Base-by-base conservation (phyloP, 2,113 vertebrate genomes). In the Acanthisitta chloris region DNA sequence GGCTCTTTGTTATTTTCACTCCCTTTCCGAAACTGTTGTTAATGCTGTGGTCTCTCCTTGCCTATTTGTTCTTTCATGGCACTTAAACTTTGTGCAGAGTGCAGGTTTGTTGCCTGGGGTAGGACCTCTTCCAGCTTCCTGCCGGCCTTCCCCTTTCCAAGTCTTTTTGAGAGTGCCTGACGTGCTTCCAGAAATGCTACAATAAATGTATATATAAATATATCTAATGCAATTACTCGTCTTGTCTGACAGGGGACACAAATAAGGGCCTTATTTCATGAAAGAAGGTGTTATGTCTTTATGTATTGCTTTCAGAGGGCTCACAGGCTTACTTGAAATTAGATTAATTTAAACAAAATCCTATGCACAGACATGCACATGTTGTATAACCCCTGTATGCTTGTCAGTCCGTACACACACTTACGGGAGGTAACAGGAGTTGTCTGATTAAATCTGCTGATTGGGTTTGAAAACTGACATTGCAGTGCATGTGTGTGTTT, bases 381-480 rank as follows among this genome's bases (percentile, higher is more conserved):
- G 2, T 66, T 40, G 13, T 34, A 3, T 18, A 25, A 8, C n/a
- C 55, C 10, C 42, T 61, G 3, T 26, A 3, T 26, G 9, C 1
- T 0, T 86, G 23, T 49, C 28, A 58, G 29, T 49, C 18, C 2
- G 1, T 51, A 40, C 5, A 31, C 26, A 42, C 24, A 14, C 23
- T 51, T 11, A 52, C 45, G 54, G 26, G 51, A 69, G 49, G 43
- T 58, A n/a, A 0, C 58, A n/a, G 55, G 64, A 58, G 14, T 7
- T 90, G 34, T 46, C 55, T 78, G 29, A 48, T 88, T 40, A 72
- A 84, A 40, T 52, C 28, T 64, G 66, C 34, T 86, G 46, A 31
- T 29, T 59, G 26, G 33, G 58, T 86, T 86, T 90, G 46, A 81
- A 74, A 84, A 46, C 23, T 26, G 46, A 17, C 33, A 25, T 81